phyloP scores from a whole-genome alignment of 2,797 vertebrate genomes.

The Lagorchestes hirsutus region DNA sequence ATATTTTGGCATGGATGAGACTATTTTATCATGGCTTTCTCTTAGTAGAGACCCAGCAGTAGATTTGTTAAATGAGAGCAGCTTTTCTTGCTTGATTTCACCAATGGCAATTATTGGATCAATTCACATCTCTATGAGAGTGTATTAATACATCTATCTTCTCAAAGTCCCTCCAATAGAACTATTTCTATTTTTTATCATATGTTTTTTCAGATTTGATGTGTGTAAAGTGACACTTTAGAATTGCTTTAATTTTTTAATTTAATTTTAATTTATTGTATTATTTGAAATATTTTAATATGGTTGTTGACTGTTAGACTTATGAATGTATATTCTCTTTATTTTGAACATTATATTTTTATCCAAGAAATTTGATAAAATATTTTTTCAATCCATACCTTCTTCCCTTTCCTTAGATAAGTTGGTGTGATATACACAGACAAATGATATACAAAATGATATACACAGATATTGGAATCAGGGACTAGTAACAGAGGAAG shows the following conservation, averaged over 20 bases:
- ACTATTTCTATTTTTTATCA: not conserved
- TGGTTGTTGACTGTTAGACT: not conserved
- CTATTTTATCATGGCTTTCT: not conserved
- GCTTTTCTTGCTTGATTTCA: not conserved
- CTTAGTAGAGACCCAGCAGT: not conserved
- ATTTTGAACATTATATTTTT: not conserved
- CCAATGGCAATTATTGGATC: not conserved
- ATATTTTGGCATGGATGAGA: not conserved
- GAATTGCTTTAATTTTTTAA: not conserved
- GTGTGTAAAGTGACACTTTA: not conserved
- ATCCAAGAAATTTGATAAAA: not conserved
- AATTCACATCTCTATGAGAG: no score
- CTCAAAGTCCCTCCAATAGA: not conserved
- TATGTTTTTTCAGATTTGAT: not conserved
- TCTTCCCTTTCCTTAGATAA: not conserved
- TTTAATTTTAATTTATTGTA: not conserved
- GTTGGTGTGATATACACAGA: not conserved
- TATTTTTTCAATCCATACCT: not conserved
- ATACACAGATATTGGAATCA: not conserved
- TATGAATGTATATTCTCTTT: not conserved
- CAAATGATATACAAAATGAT: not conserved
- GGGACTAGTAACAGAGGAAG: not conserved
- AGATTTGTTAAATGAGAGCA: not conserved
- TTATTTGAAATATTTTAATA: not conserved
- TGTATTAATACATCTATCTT: no score